These are phyloP conservation scores for Drosophila monieri DNA, from an alignment of 2,888 invertebrate genomes.

Conservation along the genomic window DNA sequence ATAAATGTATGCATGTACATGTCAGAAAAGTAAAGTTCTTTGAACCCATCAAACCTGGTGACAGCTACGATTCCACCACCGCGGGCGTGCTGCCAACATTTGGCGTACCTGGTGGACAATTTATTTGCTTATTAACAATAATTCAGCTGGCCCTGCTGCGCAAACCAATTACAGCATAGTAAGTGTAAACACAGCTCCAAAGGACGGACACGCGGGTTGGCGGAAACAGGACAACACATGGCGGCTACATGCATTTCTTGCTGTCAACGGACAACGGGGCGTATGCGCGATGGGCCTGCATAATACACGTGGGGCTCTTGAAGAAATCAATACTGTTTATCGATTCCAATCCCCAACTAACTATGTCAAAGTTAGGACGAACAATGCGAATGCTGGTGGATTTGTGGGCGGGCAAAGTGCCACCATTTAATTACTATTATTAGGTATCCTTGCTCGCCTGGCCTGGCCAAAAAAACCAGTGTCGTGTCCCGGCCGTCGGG, in stretches of 20 bases:
- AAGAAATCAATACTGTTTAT: conserved; percentile 69
- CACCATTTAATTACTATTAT: conserved; percentile 66
- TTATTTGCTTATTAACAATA: conserved; percentile 62
- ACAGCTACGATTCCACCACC: not conserved
- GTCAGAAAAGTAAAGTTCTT: conserved; percentile 55
- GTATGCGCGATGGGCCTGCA: conserved; percentile 54
- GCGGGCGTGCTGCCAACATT: not conserved
- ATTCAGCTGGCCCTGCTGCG: conserved; percentile 41
- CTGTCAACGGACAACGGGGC: conserved; percentile 36
- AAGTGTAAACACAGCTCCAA: conserved; percentile 46
- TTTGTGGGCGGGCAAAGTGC: conserved; percentile 34
- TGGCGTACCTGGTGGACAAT: conserved; percentile 20
- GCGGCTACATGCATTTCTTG: conserved; percentile 1
- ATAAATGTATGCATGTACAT: conserved; percentile 48
- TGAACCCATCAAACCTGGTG: conserved; percentile 48
- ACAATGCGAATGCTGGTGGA: conserved; percentile 50
- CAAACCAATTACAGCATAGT: conserved; percentile 68
- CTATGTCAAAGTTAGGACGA: conserved; percentile 73
- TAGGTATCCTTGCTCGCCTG: conserved; percentile 32
- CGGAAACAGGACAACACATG: not conserved
- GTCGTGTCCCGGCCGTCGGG: conserved; percentile 7
- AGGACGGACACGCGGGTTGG: not conserved
- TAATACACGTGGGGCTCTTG: conserved; percentile 8
- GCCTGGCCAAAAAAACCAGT: conserved; percentile 23
- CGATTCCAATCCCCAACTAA: conserved; percentile 54